Base-by-base conservation (phyloP, 2,113 vertebrate species). In the Podarcis raffonei region DNA sequence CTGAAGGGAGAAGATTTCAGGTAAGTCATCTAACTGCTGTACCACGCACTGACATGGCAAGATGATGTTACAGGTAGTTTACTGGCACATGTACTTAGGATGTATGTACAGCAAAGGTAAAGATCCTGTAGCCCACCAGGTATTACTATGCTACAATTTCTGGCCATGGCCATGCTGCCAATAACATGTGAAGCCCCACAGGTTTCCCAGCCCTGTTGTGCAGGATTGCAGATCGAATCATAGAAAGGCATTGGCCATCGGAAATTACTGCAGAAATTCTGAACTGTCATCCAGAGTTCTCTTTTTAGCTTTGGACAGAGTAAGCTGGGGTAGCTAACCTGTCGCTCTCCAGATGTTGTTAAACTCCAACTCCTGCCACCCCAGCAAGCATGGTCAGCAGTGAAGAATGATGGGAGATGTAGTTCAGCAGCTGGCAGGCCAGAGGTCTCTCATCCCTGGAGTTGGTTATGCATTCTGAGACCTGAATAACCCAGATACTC, bases 1-100 rank as follows among this genome's bases (percentile, higher is more conserved):
- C 81, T 87, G 68, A 76, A 32, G 68, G 91, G 89, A 0, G 1
- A 85, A 30, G 92, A 78, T 16, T 91, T 88, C 84, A 89, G 72
- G 91, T 90, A 80, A 88, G 88, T 53, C 11, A 13, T 20, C 37
- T 2, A 37, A 22, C 32, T 76, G n/a, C 23, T 85, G 13, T 57
- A n/a, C 8, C 25, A 82, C 27, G 48, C 35, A 66, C 39, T 25
- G 15, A 1, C 13, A 42, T 27, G 18, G 25, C 71, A 83, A 82
- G 25, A 66, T 6, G 11, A n/a, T 16, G n/a, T 1, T 65, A 25
- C 75, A 48, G 9, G 37, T 27, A 25, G 25, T 7, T 71, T 37
- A 84, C 4, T 37, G 4, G 68, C 42, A 32, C 18, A 16, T 8
- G 20, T 59, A 62, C 4, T 25, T 53, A 53, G 48, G 27, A 35